Conservation (phyloP, 2,113 vertebrate species). For the Crocuta crocuta region DNA sequence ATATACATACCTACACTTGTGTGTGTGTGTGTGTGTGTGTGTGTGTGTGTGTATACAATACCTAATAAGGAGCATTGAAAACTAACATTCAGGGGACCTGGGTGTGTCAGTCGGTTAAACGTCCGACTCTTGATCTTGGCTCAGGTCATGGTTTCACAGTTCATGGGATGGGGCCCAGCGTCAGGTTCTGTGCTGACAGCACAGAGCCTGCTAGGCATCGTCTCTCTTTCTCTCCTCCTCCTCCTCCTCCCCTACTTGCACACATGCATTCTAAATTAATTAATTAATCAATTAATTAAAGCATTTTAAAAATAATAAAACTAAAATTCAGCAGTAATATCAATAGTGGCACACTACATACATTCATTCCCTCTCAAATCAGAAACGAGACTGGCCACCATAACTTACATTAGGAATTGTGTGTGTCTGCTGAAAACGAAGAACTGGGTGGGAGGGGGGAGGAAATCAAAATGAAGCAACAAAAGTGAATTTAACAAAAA, state of each 20-base stretch:
- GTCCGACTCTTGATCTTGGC: no score
- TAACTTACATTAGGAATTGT: neutral
- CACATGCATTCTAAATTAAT: no score
- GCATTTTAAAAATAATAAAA: no score
- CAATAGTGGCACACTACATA: accelerated
- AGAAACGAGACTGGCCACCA: neutral
- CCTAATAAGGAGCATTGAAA: neutral
- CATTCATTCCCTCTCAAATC: neutral
- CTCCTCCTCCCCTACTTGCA: no score
- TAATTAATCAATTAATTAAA: no score
- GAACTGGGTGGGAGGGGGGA: neutral
- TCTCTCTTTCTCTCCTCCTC: no score
- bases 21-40: no score
- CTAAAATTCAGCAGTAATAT: neutral
- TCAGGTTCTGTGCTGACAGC: no score
- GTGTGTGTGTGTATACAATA: neutral
- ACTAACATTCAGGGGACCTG: neutral
- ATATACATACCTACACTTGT: neutral
- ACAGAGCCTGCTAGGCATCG: no score
- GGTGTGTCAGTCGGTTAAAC: no score
- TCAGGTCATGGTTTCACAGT: no score
- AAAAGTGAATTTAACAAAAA: neutral
- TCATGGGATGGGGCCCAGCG: no score
- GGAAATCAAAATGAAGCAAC: neutral
- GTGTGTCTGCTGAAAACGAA: neutral